Percentiles rank a stretch among this genome's conserved stretches.
Conservation (phyloP, 2,888 invertebrate genomes). For the Drosophila setosimentum region DNA sequence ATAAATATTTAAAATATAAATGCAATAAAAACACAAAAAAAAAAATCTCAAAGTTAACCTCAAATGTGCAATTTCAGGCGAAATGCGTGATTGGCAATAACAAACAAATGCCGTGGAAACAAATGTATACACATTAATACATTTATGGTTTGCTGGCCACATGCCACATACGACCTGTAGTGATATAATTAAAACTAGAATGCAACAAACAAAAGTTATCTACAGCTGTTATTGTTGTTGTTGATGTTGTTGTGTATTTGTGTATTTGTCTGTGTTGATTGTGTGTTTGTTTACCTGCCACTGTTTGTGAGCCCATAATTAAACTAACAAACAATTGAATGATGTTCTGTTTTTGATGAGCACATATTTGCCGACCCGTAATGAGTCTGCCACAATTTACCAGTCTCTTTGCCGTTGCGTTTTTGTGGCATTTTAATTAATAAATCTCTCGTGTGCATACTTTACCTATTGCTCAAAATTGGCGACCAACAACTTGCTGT, state of each 20-base stretch:
- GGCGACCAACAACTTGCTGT: slow-evolving; percentile 16
- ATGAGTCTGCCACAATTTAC: slow-evolving; percentile 39
- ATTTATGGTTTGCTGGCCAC: slow-evolving; percentile 26
- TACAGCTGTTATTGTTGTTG: slow-evolving; percentile 26
- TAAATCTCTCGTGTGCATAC: slow-evolving; percentile 35
- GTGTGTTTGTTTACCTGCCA: slow-evolving; percentile 21
- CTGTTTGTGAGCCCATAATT: slow-evolving; percentile 55
- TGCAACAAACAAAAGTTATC: slow-evolving; percentile 50
- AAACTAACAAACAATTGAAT: slow-evolving; percentile 67
- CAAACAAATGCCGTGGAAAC: slow-evolving; percentile 18
- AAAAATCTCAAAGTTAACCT: slow-evolving; percentile 19
- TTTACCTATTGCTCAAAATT: slow-evolving; percentile 44
- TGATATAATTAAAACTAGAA: slow-evolving; percentile 56
- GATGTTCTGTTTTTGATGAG: slow-evolving; percentile 44
- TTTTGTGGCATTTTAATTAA: slow-evolving; percentile 78
- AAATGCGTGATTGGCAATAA: slow-evolving; percentile 28
- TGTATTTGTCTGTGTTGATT: slow-evolving; percentile 3
- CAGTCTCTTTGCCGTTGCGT: slow-evolving; percentile 37
- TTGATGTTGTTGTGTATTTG: slow-evolving; percentile 8
- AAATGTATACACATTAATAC: not conserved
- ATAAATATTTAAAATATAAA: too few species aligned
- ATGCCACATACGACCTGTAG: slow-evolving; percentile 39
- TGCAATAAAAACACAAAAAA: too few species aligned
- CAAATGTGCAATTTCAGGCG: slow-evolving; percentile 36
- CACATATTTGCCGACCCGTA: slow-evolving; percentile 29